phyloP scores from a whole-genome alignment of 2,888 invertebrate genomes.

The Zaprionus bogoriensis region DNA sequence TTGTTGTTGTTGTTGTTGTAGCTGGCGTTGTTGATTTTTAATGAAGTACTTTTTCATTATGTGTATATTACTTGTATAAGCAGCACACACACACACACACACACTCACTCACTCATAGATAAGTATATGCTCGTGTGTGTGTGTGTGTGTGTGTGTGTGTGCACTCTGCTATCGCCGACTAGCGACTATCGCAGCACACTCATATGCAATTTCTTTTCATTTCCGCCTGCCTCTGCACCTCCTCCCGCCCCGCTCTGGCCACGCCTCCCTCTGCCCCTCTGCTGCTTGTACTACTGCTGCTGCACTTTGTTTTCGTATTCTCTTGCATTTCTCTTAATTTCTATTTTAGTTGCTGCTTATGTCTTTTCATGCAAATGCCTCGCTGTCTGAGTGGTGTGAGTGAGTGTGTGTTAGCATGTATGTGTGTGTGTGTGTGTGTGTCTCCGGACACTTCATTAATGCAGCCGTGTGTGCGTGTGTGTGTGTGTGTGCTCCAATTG shows the following conservation, averaged over 20 bases:
- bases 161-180: not conserved
- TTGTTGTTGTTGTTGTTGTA: constrained; percentile 44
- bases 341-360: constrained; percentile 62
- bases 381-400: constrained; percentile 8
- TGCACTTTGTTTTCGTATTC: constrained; percentile 65
- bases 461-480: constrained; percentile 41
- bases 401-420: too few relatives aligned
- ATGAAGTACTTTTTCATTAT: constrained; percentile 78
- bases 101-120: too few relatives aligned
- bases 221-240: too few relatives aligned
- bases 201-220: constrained; percentile 74
- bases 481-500: constrained; percentile 64
- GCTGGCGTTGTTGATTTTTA: constrained; percentile 70
- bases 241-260: too few relatives aligned
- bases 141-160: not conserved
- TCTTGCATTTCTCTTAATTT: constrained; percentile 68
- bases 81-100: constrained; percentile 18
- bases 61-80: constrained; percentile 55
- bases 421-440: constrained; percentile 14
- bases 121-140: not conserved
- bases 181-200: too few relatives aligned
- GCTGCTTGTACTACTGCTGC: constrained; percentile 37
- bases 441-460: constrained; percentile 52
- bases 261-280: too few relatives aligned
- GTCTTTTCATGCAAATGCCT: constrained; percentile 70